Conservation (phyloP, 2,888 invertebrate species). For the Eledona agricola region DNA sequence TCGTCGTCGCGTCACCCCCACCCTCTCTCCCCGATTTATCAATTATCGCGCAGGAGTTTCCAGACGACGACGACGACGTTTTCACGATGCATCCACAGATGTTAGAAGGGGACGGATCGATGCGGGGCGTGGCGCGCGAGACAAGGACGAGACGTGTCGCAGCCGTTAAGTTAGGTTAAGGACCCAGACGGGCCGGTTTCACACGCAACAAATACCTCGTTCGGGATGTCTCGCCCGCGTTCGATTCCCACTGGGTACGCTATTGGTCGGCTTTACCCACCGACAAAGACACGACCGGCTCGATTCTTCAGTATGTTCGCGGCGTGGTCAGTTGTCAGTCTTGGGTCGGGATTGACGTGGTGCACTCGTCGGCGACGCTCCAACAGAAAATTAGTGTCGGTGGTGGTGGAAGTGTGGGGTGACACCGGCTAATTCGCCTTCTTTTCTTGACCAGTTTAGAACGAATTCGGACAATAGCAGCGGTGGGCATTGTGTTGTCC, state of each 20-base stretch:
- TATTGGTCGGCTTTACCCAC: slow-evolving; percentile 48
- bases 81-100: slow-evolving; percentile 49
- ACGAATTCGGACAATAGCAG: no score
- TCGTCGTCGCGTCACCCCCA: no score
- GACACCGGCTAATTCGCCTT: slow-evolving; percentile 21
- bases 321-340: slow-evolving; percentile 54
- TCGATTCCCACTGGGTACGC: slow-evolving; percentile 42
- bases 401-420: slow-evolving; percentile 13
- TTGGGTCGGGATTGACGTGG: slow-evolving; percentile 14
- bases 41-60: slow-evolving; percentile 17
- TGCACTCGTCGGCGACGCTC: not conserved
- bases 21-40: no score
- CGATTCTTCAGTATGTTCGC: slow-evolving; percentile 51
- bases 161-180: slow-evolving; percentile 64
- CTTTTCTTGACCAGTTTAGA: slow-evolving; percentile 33
- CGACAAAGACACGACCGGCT: slow-evolving; percentile 46
- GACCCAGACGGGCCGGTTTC: slow-evolving; percentile 63
- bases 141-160: slow-evolving; percentile 50
- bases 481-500: slow-evolving; percentile 28
- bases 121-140: slow-evolving; percentile 39
- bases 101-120: slow-evolving; percentile 40
- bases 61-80: slow-evolving; percentile 47
- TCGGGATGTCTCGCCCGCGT: slow-evolving; percentile 42
- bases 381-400: slow-evolving; percentile 1
- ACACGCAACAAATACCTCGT: slow-evolving; percentile 52